Percentiles rank a stretch among this genome's conserved stretches.
These are phyloP conservation scores for Pomacea canaliculata DNA, from an alignment of 2,888 invertebrate genomes.

Conservation along the genomic window DNA sequence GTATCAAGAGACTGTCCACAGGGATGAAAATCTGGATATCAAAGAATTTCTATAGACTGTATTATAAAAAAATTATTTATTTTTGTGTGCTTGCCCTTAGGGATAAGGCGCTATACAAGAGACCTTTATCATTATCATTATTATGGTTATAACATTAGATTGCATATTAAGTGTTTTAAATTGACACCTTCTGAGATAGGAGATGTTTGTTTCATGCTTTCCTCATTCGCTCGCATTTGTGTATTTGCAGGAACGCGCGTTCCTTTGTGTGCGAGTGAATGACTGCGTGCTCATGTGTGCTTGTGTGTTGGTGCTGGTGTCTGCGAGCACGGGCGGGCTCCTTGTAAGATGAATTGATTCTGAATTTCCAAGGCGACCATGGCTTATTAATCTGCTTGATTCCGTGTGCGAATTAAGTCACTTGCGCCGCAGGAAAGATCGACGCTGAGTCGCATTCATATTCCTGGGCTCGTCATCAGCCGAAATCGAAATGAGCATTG, in stretches of 20 bases:
- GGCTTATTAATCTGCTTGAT: slow-evolving; percentile 10
- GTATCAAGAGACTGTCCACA: no score
- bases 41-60: no score
- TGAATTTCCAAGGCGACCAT: slow-evolving; percentile 4
- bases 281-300: neutral
- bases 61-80: no score
- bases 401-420: slow-evolving; percentile 22
- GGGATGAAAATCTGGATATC: no score
- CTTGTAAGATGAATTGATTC: slow-evolving; percentile 14
- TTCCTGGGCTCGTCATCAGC: neutral
- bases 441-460: slow-evolving; percentile 2
- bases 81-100: no score
- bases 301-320: neutral
- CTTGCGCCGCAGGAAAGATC: slow-evolving; percentile 12
- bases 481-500: neutral
- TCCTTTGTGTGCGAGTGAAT: neutral
- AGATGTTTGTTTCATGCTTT: no score
- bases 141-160: no score
- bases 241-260: neutral
- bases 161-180: no score
- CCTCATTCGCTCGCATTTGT: no score
- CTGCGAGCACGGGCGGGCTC: neutral
- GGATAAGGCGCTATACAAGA: no score
- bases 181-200: no score
- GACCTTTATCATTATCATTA: no score